Base-by-base conservation (phyloP, 2,113 vertebrate genomes). In the Colossoma macropomum region DNA sequence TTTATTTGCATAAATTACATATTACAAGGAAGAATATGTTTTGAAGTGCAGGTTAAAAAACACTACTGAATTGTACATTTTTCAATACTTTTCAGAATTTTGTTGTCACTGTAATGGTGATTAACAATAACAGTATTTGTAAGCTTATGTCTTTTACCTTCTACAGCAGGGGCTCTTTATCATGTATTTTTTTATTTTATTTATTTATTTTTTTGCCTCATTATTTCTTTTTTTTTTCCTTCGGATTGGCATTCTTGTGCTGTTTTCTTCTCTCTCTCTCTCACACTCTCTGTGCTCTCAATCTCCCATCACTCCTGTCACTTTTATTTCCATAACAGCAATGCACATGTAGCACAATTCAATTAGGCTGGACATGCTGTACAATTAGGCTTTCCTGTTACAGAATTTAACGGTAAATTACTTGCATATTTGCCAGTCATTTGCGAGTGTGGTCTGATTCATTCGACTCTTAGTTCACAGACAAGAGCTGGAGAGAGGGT, bases 311-410 rank as follows among this genome's bases (percentile, higher is more conserved):
- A 80, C 68, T 84, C 65, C 72, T 86, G 84, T 85, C 78, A 73
- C 52, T 89, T 80, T 88, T 84, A 80, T 85, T 87, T 86, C 81
- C 85, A 86, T 89, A 88, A 87, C 32, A 79, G 88, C 82, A 65
- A 82, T 79, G 83, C 76, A 86, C 79, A 73, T 88, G 86, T 85
- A 89, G 88, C 89, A 91, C 87, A 90, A 86, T 90, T 92, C 86
- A 92, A 92, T 93, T 93, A 92, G 30, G 66, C 66, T 82, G 81
- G 84, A 91, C 88, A 89, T 86, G 89, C 83, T 83, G 87, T 73
- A 90, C 88, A 92, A 90, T 92, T 91, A 89, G 77, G 88, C 54
- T 80, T 80, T 87, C 80, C 86, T 90, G 79, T 87, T 78, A 85
- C 78, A 75, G 85, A 89, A 84, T 89, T 89, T 84, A 84, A 85